Percentiles rank a stretch among this genome's conserved stretches.
phyloP scores from a whole-genome alignment of 2,888 invertebrate species.

The Amaurobius ferox region DNA sequence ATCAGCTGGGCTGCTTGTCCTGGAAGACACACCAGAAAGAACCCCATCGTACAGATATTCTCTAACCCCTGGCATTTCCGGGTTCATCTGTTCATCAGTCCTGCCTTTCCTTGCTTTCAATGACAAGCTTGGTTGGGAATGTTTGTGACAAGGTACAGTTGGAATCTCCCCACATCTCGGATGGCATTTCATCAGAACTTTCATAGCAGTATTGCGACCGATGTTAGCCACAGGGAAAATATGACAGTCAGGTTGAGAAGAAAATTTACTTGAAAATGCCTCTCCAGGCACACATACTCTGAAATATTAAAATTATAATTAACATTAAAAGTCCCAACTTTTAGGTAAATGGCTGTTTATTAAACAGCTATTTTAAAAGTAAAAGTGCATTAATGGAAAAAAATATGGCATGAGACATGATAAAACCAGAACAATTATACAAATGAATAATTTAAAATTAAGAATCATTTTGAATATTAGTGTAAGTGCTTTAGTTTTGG shows the following conservation, averaged over 20 bases:
- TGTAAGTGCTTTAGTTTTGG: too few species aligned
- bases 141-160: constrained; percentile 80
- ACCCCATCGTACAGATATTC: constrained; percentile 42
- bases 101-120: constrained; percentile 26
- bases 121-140: constrained; percentile 35
- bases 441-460: too few species aligned
- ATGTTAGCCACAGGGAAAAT: constrained; percentile 85
- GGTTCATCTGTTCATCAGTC: constrained; percentile 10
- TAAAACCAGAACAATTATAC: too few species aligned
- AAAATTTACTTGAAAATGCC: constrained; percentile 81
- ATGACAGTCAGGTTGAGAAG: constrained; percentile 82
- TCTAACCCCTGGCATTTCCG: background rate
- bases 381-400: too few species aligned
- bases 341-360: too few species aligned
- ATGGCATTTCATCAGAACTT: constrained; percentile 81
- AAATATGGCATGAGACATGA: too few species aligned
- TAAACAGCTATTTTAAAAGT: too few species aligned
- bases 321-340: too few species aligned
- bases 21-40: constrained; percentile 32
- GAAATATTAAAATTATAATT: constrained; percentile 56
- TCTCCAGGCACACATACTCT: constrained; percentile 83
- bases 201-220: constrained; percentile 82
- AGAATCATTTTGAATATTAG: too few species aligned
- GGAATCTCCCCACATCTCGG: constrained; percentile 87
- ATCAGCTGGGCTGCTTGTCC: constrained; percentile 73